Percentiles rank a stretch among this genome's conserved stretches.
Conservation (phyloP, 1,140 invertebrate genomes). For the Diuraphis noxia region DNA sequence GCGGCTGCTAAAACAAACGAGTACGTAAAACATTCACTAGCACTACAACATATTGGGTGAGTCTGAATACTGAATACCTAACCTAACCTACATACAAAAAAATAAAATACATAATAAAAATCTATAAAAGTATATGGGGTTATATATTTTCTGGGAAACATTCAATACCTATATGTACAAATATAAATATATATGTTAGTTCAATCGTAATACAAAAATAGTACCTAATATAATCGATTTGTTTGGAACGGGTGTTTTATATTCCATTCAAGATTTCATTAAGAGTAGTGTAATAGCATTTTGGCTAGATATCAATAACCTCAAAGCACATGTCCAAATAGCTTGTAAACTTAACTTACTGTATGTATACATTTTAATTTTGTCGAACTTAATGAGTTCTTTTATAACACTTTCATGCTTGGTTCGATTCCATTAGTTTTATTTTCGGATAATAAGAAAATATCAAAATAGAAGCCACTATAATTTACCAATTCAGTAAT, state of each 20-base stretch:
- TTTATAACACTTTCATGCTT: conserved; percentile 9
- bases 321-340: background rate
- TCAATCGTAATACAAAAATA: background rate
- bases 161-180: background rate
- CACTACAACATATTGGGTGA: background rate
- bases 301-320: conserved; percentile 17
- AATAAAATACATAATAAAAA: background rate
- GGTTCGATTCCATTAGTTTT: background rate
- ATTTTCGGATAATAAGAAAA: conserved; percentile 13
- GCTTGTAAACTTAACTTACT: background rate
- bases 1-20: background rate
- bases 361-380: background rate
- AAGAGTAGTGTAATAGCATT: background rate
- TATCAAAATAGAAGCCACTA: background rate
- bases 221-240: background rate
- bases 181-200: background rate
- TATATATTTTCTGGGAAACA: background rate
- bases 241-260: too few species aligned
- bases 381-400: background rate
- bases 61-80: background rate
- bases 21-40: background rate
- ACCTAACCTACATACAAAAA: background rate
- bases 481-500: background rate
- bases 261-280: background rate
- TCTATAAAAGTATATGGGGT: background rate